Evolutionary conservation across 2,113 vertebrate genomes (phyloP), one percentile per base, ranked within the genome.

Genomic region (Tyrannus savana): DNA sequence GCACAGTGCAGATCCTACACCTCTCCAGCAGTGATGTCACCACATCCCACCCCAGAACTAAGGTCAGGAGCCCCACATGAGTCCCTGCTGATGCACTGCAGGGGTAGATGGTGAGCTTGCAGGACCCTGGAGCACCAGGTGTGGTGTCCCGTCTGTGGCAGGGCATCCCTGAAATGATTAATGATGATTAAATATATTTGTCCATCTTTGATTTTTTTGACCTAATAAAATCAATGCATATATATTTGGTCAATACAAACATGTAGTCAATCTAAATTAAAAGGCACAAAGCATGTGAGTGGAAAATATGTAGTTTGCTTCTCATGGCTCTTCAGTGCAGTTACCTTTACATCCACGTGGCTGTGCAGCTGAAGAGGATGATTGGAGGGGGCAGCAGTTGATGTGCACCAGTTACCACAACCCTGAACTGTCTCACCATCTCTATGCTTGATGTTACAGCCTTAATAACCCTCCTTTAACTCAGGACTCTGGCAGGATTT

Each of bases 141-240:
- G 3, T 0, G 0, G 33, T 19, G 7, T 44, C 5, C 7, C 17
- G 8, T 14, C n/a, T 7, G 0, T 3, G 21, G 19, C 12, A 50
- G 14, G 25, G 27, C 2, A 0, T 46, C 41, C 39, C 39, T 41
- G 39, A 41, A 41, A 41, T 11, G 39, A 41, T 41, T 41, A 41
- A 41, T 41, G 37, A 37, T 18, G 0, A 33, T 55, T 19, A 46
- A 62, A 78, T 5, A 0, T 1, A 53, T 66, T 72, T 52, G 31
- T 64, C 22, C 25, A 31, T 5, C 18, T 79, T 64, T 25, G 14
- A 7, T 14, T 52, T 74, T 86, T 86, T 59, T 24, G 2, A 31
- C 39, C 56, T 44, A 13, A 80, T 37, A 41, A 83, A 88, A 68
- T n/a, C 27, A 6, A 42, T 19, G 7, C 16, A 17, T 25, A n/a